Conservation (phyloP, 1,140 invertebrate species). For the Helicoverpa zea region DNA sequence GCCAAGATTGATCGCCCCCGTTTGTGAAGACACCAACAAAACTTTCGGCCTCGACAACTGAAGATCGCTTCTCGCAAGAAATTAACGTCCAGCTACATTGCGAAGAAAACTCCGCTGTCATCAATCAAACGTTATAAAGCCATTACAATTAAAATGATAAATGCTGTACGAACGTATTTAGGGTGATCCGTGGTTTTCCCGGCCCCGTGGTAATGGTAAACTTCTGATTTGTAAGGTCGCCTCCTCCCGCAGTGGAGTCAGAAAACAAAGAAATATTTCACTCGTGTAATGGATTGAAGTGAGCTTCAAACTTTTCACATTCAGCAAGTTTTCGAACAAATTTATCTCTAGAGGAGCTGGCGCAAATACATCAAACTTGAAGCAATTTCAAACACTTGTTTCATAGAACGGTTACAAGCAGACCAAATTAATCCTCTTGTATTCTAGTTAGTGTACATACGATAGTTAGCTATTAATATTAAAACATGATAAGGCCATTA, state of each 20-base stretch:
- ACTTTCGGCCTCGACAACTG: constrained; percentile 45
- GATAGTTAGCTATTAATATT: constrained; percentile 9
- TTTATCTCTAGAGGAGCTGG: constrained; percentile 83
- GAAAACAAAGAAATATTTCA: constrained; percentile 87
- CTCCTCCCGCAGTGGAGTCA: constrained; percentile 70
- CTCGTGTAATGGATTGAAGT: constrained; percentile 86
- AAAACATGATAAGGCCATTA: background rate
- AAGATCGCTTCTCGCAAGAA: constrained; percentile 44
- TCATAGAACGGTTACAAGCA: constrained; percentile 79
- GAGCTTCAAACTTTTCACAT: constrained; percentile 86
- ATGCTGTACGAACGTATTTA: constrained; percentile 50
- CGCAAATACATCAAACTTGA: constrained; percentile 85
- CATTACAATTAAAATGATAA: constrained; percentile 56
- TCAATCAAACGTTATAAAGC: constrained; percentile 55
- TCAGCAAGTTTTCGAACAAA: constrained; percentile 85
- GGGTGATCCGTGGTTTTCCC: constrained; percentile 10
- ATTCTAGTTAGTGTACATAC: constrained; percentile 46
- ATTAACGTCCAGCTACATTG: constrained; percentile 32
- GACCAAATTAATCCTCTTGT: constrained; percentile 68
- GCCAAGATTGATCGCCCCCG: constrained; percentile 75
- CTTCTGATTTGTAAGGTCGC: constrained; percentile 81
- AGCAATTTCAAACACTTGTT: constrained; percentile 85
- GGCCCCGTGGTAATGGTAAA: constrained; percentile 63
- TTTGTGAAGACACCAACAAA: constrained; percentile 59
- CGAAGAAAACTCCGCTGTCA: constrained; percentile 18